These are phyloP conservation scores for Stomorhina lunata DNA, from an alignment of 2,888 invertebrate genomes.

Conservation along the genomic window DNA sequence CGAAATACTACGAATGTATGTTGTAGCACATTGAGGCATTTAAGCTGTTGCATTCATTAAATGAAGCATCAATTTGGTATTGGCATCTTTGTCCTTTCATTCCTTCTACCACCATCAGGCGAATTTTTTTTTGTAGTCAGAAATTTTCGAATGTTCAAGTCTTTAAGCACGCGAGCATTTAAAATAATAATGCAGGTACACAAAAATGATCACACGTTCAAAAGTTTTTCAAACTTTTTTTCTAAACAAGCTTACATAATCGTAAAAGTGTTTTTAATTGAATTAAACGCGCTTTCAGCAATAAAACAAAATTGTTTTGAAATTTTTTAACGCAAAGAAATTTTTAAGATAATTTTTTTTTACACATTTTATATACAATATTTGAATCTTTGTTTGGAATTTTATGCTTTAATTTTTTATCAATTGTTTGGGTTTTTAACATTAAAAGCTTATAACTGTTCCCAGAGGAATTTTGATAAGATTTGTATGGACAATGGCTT, in stretches of 20 bases:
- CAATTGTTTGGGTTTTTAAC: conserved; percentile 49
- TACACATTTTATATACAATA: background rate
- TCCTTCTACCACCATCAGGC: background rate
- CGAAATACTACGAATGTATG: too few species aligned
- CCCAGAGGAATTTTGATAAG: conserved; percentile 37
- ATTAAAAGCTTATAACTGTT: conserved; percentile 63
- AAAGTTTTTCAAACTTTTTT: background rate
- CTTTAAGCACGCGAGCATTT: conserved; percentile 62
- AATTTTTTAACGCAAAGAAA: conserved; percentile 51
- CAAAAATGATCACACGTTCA: conserved; percentile 18
- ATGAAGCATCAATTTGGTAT: conserved; percentile 43
- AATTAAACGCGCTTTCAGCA: conserved; percentile 38
- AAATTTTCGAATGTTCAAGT: conserved; percentile 40
- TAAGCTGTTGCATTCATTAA: conserved; percentile 53
- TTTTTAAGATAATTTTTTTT: conserved; percentile 40
- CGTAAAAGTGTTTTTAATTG: conserved; percentile 51
- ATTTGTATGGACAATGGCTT: conserved; percentile 33
- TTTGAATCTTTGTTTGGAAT: background rate
- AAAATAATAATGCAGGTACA: conserved; percentile 21
- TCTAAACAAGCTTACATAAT: background rate
- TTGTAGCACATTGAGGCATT: conserved; percentile 19
- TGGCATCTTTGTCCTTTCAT: conserved; percentile 53
- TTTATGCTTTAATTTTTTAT: conserved; percentile 21
- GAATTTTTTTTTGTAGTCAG: background rate
- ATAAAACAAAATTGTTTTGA: conserved; percentile 48